Conservation (phyloP, 1,140 invertebrate species). For the Penaeus japonicus region DNA sequence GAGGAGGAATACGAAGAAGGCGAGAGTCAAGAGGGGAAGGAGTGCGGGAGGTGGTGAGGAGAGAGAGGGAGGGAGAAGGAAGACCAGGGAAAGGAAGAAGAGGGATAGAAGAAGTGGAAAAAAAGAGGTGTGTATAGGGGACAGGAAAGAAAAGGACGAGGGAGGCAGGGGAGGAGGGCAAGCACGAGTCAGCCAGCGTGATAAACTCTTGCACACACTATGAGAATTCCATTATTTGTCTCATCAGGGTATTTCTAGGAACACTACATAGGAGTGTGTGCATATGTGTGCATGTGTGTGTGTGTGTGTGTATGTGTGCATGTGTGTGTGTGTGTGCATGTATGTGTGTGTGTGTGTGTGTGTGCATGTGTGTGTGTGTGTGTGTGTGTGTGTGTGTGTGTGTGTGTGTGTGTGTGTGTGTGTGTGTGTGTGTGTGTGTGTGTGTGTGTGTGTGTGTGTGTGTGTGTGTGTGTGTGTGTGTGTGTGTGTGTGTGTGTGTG, state of each 20-base stretch:
- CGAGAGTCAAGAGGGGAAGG: neutral
- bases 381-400: conserved; percentile 20
- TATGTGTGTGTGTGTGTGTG: neutral
- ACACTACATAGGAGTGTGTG: neutral
- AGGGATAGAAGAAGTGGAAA: too few species aligned
- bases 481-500: neutral
- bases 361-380: conserved; percentile 17
- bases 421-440: conserved; percentile 11
- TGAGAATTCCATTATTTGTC: neutral
- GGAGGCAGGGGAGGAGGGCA: neutral
- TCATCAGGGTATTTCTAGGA: neutral
- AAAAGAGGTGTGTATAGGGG: too few species aligned
- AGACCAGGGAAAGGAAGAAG: too few species aligned
- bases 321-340: neutral
- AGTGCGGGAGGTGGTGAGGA: neutral
- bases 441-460: neutral
- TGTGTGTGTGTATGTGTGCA: conserved; percentile 30
- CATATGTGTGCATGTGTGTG: conserved; percentile 20
- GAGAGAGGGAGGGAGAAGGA: too few species aligned
- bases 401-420: conserved; percentile 9
- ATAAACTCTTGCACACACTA: too few species aligned
- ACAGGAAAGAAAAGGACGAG: neutral
- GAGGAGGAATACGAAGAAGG: neutral
- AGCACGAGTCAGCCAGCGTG: too few species aligned
- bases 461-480: neutral